phyloP scores from a whole-genome alignment of 2,113 vertebrate genomes.

The Xenopus tropicalis region DNA sequence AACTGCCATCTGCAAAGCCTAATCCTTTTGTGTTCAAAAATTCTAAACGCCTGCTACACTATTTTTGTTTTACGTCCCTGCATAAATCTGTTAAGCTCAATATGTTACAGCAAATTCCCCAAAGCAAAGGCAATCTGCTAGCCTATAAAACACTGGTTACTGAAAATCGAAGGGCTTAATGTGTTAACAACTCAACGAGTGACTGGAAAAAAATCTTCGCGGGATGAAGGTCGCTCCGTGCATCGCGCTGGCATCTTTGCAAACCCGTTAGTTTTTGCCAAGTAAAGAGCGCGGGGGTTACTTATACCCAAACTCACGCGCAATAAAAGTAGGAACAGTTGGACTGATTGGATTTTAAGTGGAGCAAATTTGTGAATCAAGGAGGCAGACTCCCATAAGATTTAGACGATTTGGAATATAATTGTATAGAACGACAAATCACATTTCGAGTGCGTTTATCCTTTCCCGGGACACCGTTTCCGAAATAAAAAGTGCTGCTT shows the following conservation, averaged over 20 bases:
- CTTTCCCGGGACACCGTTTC: slow-evolving; percentile 45
- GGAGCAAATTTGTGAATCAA: slow-evolving; percentile 74
- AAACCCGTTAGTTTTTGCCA: not conserved
- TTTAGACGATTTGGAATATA: slow-evolving; percentile 63
- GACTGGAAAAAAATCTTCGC: slow-evolving; percentile 50
- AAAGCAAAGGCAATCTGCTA: slow-evolving; percentile 72
- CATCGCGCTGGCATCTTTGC: not conserved
- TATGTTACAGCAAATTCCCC: slow-evolving; percentile 66
- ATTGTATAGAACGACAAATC: slow-evolving; percentile 66
- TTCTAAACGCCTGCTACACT: slow-evolving; percentile 59
- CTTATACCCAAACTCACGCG: slow-evolving; percentile 55
- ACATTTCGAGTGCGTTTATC: slow-evolving; percentile 53
- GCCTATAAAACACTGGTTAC: slow-evolving; percentile 65
- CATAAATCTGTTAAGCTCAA: slow-evolving; percentile 71
- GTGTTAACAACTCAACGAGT: slow-evolving; percentile 57
- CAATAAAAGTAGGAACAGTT: slow-evolving; percentile 69
- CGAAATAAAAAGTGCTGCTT: slow-evolving; percentile 3
- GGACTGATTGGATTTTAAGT: slow-evolving; percentile 76
- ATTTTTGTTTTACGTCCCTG: slow-evolving; percentile 69
- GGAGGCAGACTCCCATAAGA: slow-evolving; percentile 68
- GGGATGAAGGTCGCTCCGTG: slow-evolving; percentile 46
- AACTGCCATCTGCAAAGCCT: slow-evolving; percentile 65
- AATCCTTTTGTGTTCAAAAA: slow-evolving; percentile 61
- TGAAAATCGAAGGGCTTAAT: slow-evolving; percentile 67
- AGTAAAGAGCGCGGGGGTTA: slow-evolving; percentile 49